Evolutionary conservation across 2,888 invertebrate species (phyloP).

Genomic region (Trachelus troglodyta): DNA sequence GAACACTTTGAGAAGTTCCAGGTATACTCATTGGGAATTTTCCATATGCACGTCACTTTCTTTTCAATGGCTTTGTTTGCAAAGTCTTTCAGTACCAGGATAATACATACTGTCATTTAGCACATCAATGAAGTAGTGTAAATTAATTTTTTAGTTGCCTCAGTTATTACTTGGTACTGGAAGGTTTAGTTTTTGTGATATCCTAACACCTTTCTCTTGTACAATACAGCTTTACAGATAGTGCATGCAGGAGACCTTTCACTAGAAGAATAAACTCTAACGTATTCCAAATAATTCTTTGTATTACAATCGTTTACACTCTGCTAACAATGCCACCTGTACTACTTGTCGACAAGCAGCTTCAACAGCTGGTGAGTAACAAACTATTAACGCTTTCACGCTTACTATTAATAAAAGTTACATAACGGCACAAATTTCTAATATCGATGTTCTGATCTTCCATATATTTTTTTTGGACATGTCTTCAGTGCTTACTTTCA

Average conservation of each 20-base stretch:
- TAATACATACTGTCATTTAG: too few species aligned
- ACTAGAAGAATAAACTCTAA: slow-evolving; percentile 26
- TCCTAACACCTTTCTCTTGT: slow-evolving; percentile 28
- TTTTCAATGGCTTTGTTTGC: too few species aligned
- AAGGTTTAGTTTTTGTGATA: neutral
- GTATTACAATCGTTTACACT: slow-evolving; percentile 24
- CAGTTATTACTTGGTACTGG: too few species aligned
- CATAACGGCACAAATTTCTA: too few species aligned
- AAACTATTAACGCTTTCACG: neutral
- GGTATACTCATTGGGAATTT: slow-evolving; percentile 67
- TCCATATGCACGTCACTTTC: too few species aligned
- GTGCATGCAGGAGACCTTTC: slow-evolving; percentile 41
- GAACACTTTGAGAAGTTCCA: slow-evolving; percentile 88
- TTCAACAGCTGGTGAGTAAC: slow-evolving; percentile 71
- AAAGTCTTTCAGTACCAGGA: too few species aligned
- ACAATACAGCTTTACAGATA: slow-evolving; percentile 45
- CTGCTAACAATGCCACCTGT: slow-evolving; percentile 50
- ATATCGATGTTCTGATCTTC: too few species aligned
- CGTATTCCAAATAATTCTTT: slow-evolving; percentile 13
- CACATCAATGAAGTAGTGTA: too few species aligned
- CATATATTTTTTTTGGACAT: too few species aligned
- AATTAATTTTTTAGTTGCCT: too few species aligned
- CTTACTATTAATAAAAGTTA: too few species aligned
- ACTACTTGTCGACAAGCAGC: slow-evolving; percentile 69
- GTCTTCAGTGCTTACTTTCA: slow-evolving; percentile 31